Evolutionary conservation across 1,140 invertebrate genomes (phyloP).

Genomic region (Drosophila tsacasi): DNA sequence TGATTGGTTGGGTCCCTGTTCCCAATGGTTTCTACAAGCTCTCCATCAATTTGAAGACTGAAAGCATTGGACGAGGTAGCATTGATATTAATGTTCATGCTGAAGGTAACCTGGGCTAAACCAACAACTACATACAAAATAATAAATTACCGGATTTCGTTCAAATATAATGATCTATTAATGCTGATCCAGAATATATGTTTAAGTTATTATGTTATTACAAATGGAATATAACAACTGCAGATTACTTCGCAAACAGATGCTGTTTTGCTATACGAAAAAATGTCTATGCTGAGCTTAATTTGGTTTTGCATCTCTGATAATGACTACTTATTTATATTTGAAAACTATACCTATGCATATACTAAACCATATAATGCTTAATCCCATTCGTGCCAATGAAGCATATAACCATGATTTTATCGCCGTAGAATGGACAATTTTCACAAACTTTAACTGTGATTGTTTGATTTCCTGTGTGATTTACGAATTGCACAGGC

Average conservation of each 20-base stretch:
- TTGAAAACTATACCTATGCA: background rate
- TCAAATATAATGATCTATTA: too few relatives aligned
- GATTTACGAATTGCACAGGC: background rate
- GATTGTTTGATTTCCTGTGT: background rate
- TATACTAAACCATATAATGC: background rate
- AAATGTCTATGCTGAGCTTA: background rate
- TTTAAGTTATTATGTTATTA: background rate
- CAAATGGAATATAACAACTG: too few relatives aligned
- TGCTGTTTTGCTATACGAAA: background rate
- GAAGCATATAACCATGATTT: background rate
- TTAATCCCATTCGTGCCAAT: constrained; percentile 6
- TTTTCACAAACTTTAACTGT: background rate
- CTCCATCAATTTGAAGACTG: background rate
- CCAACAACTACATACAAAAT: too few relatives aligned
- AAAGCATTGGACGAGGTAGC: too few relatives aligned
- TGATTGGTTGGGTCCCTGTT: too few relatives aligned
- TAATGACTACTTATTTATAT: too few relatives aligned
- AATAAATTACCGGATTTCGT: too few relatives aligned
- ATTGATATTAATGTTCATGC: too few relatives aligned
- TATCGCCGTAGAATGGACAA: background rate
- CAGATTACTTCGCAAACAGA: background rate
- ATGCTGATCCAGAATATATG: background rate
- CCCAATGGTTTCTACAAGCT: background rate
- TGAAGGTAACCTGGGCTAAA: too few relatives aligned
- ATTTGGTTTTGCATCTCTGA: background rate